A percentile compares a stretch with the other conserved stretches of the same genome.
These are phyloP conservation scores for Cataglyphis altisquamis DNA, from an alignment of 2,888 invertebrate species.

Conservation along the genomic window DNA sequence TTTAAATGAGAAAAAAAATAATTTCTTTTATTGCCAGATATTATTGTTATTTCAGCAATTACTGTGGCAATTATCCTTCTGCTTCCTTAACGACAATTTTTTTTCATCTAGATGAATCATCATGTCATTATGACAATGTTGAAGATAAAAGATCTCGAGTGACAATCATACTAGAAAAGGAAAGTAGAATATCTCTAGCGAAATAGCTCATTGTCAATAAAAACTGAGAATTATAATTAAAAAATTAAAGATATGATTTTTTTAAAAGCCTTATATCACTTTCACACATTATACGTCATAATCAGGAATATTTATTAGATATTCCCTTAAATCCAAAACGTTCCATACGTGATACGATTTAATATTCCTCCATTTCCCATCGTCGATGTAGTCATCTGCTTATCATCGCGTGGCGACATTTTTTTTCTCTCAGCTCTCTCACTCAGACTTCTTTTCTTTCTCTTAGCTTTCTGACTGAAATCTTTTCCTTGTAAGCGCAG, in stretches of 20 bases:
- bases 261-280: background rate
- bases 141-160: conserved; percentile 27
- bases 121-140: background rate
- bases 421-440: background rate
- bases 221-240: conserved; percentile 4
- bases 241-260: background rate
- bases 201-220: background rate
- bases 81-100: background rate
- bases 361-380: background rate
- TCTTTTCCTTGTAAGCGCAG: conserved; percentile 24
- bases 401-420: background rate
- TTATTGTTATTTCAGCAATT: conserved; percentile 63
- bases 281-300: background rate
- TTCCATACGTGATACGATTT: background rate
- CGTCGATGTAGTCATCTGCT: background rate
- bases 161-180: background rate
- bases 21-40: conserved; percentile 68
- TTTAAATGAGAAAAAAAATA: conserved; percentile 69
- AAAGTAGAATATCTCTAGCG: conserved; percentile 1
- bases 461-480: background rate
- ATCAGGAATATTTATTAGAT: background rate
- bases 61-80: conserved; percentile 47
- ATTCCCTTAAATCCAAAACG: background rate
- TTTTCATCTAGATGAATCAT: conserved; percentile 14
- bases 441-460: background rate